These are phyloP conservation scores for Tetragonula carbonaria DNA, from an alignment of 2,888 invertebrate species.

Conservation along the genomic window DNA sequence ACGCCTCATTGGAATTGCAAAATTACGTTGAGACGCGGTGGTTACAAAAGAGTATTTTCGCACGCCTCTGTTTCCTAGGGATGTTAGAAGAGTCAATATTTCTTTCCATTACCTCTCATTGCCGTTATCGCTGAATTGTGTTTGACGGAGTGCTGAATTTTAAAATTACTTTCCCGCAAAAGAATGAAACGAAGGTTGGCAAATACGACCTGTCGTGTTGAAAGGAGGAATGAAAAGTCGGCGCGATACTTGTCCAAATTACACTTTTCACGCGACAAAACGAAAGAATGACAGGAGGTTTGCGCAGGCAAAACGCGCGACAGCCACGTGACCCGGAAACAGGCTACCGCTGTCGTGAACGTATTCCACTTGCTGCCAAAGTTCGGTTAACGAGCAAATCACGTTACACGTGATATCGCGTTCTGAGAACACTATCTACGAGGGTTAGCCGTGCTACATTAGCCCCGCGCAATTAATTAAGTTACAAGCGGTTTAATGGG, in stretches of 20 bases:
- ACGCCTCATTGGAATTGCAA: neutral
- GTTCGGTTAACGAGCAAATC: constrained; percentile 63
- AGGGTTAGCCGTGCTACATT: constrained; percentile 63
- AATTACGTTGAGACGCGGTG: neutral
- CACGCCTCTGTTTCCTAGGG: neutral
- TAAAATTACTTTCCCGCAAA: too few relatives aligned
- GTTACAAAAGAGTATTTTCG: neutral
- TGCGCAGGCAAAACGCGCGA: neutral
- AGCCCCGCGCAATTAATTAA: constrained; percentile 63
- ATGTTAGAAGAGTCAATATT: too few relatives aligned
- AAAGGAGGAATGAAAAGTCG: neutral
- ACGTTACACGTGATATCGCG: constrained; percentile 62
- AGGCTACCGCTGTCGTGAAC: constrained; percentile 21
- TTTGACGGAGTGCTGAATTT: too few relatives aligned
- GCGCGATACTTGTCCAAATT: neutral
- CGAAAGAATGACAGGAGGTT: neutral
- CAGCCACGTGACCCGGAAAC: constrained; percentile 4
- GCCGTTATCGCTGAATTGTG: too few relatives aligned
- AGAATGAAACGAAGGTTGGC: too few relatives aligned
- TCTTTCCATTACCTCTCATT: too few relatives aligned
- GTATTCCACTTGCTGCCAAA: constrained; percentile 49
- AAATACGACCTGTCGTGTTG: neutral
- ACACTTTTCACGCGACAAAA: too few relatives aligned
- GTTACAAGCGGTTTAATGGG: constrained; percentile 66
- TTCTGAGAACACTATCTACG: constrained; percentile 60